phyloP scores from a whole-genome alignment of 1,140 invertebrate genomes.

The Tachypleus tridentatus region DNA sequence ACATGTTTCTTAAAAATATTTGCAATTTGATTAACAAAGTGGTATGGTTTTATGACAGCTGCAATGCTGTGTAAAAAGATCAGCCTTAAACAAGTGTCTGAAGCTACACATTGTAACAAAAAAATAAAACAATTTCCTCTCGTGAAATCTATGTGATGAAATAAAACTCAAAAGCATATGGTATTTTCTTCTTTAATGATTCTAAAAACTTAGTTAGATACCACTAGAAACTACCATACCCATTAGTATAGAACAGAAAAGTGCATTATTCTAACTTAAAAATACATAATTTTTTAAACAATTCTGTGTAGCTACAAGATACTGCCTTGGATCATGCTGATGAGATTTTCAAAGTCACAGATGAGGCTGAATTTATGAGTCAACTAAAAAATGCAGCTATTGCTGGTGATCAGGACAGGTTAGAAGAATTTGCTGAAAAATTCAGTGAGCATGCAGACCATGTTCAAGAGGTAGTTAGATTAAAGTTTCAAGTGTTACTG shows the following conservation, averaged over 20 bases:
- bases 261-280: background rate
- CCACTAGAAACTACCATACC: background rate
- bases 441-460: constrained; percentile 86
- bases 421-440: constrained; percentile 65
- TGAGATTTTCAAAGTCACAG: constrained; percentile 54
- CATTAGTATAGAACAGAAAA: too few species aligned
- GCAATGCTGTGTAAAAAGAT: background rate
- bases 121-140: too few species aligned
- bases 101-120: background rate
- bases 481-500: too few species aligned
- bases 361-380: constrained; percentile 57
- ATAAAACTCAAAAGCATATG: too few species aligned
- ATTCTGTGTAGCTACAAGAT: constrained; percentile 41
- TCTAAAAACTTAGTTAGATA: background rate
- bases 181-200: too few species aligned
- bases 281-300: constrained; percentile 5
- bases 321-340: constrained; percentile 57
- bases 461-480: constrained; percentile 59
- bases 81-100: background rate
- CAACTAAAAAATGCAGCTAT: constrained; percentile 63
- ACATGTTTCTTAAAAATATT: too few species aligned
- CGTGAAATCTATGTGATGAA: too few species aligned
- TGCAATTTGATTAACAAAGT: too few species aligned
- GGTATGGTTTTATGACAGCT: background rate
- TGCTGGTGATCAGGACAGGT: constrained; percentile 59